Evolutionary conservation across 2,113 vertebrate genomes (phyloP).

Genomic region (Apteryx owenii): DNA sequence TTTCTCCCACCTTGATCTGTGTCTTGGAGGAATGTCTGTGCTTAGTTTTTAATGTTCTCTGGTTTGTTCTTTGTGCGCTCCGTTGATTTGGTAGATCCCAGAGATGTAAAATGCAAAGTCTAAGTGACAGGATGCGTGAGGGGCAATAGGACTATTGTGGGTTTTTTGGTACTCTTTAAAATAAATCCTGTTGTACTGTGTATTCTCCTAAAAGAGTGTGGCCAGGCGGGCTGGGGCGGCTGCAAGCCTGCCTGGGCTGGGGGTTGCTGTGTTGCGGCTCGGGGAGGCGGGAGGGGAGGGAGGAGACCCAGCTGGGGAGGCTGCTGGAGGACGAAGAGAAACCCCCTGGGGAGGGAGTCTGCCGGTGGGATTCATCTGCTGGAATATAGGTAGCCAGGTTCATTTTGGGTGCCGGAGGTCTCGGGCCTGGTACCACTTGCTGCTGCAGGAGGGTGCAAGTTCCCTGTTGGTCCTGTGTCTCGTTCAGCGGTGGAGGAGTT

Average conservation of each 20-base stretch:
- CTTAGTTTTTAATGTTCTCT: background rate
- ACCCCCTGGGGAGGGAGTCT: background rate
- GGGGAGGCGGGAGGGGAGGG: background rate
- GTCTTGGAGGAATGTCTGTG: background rate
- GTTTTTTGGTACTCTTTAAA: background rate
- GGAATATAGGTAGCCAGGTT: fast-evolving
- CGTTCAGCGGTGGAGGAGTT: background rate
- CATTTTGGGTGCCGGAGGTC: background rate
- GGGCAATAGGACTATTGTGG: background rate
- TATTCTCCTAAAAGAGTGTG: background rate
- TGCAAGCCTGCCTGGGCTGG: background rate
- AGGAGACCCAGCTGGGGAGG: background rate
- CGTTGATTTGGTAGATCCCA: background rate
- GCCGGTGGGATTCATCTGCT: background rate
- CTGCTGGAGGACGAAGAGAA: background rate
- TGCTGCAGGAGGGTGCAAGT: background rate
- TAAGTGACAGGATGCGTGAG: background rate
- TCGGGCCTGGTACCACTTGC: background rate
- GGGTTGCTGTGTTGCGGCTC: background rate
- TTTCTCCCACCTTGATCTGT: background rate
- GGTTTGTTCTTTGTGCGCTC: background rate
- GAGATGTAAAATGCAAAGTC: background rate
- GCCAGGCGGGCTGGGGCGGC: no score
- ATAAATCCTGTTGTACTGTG: background rate
- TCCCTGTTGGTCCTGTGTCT: background rate